Evolutionary conservation across 2,113 vertebrate species (phyloP), one percentile per base, ranked within the genome.

Genomic region (Oryzias melastigma): DNA sequence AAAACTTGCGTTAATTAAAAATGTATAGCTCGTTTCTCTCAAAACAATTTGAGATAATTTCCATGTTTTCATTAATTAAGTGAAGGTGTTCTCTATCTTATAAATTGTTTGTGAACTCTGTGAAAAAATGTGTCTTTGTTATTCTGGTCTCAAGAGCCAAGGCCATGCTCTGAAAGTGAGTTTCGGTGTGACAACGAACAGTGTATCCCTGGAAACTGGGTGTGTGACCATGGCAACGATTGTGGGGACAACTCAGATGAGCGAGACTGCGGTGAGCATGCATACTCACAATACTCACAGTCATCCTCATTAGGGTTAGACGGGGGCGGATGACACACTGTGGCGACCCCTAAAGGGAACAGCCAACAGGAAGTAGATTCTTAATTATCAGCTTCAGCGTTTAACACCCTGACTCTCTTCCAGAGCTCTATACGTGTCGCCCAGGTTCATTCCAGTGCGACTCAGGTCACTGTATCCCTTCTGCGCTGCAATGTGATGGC

Each of bases 201-300:
- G 69, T 90, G 90, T 76, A 80, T 91, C 68, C 86, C 87, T 22
- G 88, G 88, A 25, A 87, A 58, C 59, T 90, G 88, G 88, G 82
- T 84, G 49, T 91, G 90, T 68, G 73, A 91, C 83, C 84, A 91
- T 55, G 67, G 85, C 35, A 87, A 91, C 19, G 79, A 91, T 73
- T 91, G 90, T 0, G 85, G 88, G 25, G 90, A 90, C 71, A 86
- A 87, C 67, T 91, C 90, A 3, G 88, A 91, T 2, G 90, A 91
- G 44, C 78, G 85, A 48, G 90, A 90, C 74, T 90, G 90, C 16
- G 90, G 90, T 91, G 63, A 85, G 85, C 57, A 18, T 57, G n/a
- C 42, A 62, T 29, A 27, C 18, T 42, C 22, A 1, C 5, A 7
- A 18, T 41, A 7, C 6, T 44, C 20, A 4, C 52, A 16, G 19